Percentiles rank a stretch among this genome's conserved stretches.
phyloP scores from a whole-genome alignment of 2,888 invertebrate species.

The Erynnis tages region DNA sequence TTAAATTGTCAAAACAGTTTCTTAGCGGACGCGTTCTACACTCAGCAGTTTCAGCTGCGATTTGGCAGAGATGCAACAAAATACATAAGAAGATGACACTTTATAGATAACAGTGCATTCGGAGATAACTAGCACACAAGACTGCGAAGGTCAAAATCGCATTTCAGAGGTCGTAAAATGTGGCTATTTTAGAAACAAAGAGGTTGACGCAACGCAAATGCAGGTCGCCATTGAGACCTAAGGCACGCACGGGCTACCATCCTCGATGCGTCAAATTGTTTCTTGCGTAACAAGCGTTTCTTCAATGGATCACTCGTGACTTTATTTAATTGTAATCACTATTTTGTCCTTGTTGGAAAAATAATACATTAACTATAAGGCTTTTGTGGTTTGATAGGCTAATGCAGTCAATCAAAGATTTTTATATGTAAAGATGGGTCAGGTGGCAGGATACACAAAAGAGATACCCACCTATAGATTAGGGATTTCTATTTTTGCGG shows the following conservation, averaged over 20 bases:
- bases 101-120: too few species aligned
- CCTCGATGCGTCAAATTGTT: constrained; percentile 49
- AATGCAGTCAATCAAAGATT: too few species aligned
- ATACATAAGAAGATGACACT: constrained; percentile 3
- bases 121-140: not conserved
- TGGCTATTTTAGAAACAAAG: constrained; percentile 27
- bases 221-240: constrained; percentile 64
- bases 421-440: too few species aligned
- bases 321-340: constrained; percentile 31
- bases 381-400: too few species aligned
- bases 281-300: constrained; percentile 49
- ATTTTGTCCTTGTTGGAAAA: constrained; percentile 20
- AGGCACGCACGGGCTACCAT: constrained; percentile 44
- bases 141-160: constrained; percentile 21
- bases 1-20: too few species aligned
- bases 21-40: too few species aligned
- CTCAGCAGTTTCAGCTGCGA: too few species aligned
- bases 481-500: too few species aligned
- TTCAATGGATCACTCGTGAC: constrained; percentile 50
- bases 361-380: not conserved
- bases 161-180: constrained; percentile 28
- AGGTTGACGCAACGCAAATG: constrained; percentile 45
- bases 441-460: too few species aligned
- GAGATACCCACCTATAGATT: too few species aligned
- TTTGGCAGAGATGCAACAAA: too few species aligned